A percentile compares a stretch with the other conserved stretches of the same genome.
Conservation (phyloP, 2,888 invertebrate species). For the Metopia argyrocephala region DNA sequence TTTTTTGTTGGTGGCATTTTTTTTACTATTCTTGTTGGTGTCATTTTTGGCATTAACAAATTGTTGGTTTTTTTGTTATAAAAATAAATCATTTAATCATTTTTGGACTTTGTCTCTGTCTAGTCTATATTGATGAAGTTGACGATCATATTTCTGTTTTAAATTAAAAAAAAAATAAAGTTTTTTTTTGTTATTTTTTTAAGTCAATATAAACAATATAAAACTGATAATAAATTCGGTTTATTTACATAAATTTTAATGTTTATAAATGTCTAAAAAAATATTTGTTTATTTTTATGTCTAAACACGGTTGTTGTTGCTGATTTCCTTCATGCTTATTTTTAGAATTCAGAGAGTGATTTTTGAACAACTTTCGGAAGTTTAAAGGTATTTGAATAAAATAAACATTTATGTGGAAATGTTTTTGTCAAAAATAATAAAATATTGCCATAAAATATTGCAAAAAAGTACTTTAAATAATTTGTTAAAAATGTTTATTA, state of each 20-base stretch:
- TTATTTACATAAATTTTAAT: background rate
- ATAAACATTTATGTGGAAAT: background rate
- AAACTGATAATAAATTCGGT: slow-evolving; percentile 13
- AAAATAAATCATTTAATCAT: background rate
- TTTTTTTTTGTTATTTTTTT: background rate
- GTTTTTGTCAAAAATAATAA: background rate
- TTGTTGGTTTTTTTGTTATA: background rate
- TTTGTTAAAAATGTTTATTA: no score
- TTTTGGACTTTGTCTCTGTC: slow-evolving; percentile 44
- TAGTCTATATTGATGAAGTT: background rate
- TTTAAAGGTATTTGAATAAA: no score
- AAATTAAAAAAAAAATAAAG: background rate
- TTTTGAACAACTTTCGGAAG: background rate
- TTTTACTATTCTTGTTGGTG: background rate
- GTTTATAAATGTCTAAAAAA: slow-evolving; percentile 15
- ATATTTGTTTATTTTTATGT: slow-evolving; percentile 2
- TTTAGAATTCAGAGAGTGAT: background rate
- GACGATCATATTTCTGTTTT: background rate
- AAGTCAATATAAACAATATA: background rate
- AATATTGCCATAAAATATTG: no score
- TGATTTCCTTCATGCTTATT: no score
- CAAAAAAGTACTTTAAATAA: background rate
- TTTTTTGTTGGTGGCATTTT: background rate
- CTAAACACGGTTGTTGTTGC: no score
- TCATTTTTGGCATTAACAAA: background rate